Base-by-base conservation (phyloP, 2,888 invertebrate genomes). In the Kryphioiulus occultus region DNA sequence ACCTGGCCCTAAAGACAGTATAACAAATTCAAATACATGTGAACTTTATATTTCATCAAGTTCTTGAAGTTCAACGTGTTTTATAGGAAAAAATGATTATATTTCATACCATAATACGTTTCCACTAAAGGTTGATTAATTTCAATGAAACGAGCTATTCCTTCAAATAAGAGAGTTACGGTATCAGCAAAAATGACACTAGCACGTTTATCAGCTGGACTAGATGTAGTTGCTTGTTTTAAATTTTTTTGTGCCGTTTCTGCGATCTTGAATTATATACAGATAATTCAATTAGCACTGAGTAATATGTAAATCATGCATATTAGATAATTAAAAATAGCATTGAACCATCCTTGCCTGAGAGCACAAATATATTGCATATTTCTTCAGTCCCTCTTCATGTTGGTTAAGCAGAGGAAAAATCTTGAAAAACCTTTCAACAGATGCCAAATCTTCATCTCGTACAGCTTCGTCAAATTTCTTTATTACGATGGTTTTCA, bases 371-470 rank as follows among this genome's bases (percentile, higher is more conserved):
- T 98, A 98, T 85, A 94, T 94, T 44, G 97, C 96, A 91, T 98
- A 97, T 90, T 97, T 95, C 88, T 94, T 94, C 19, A 99, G 94
- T 0, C 99, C 99, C 90, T 97, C 96, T 78, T 96, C 95, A 89
- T 98, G 96, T 92, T 97, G 95, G 26, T 97, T 97, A 12, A 99
- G 93, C 88, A 99, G 93, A 0, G 99, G 99, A 92, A 99, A 99
- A 91, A 99, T 95, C 92, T 99, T 99, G 92, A 99, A 99, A 91
- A 99, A 97, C 88, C 99, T 93, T 91, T 99, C 98, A 26, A 99
- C 96, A 0, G 96, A 96, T 0, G 96, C 96, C 82, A 97, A 94
- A 92, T 99, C 98, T 90, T 96, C 96, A 86, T 94, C 95, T 88
- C 95, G 94, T 0, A 98, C 96, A 5, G 99, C 97, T 91, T 98